Conservation (phyloP, 2,888 invertebrate species). For the Troglohyphantes excavatus region DNA sequence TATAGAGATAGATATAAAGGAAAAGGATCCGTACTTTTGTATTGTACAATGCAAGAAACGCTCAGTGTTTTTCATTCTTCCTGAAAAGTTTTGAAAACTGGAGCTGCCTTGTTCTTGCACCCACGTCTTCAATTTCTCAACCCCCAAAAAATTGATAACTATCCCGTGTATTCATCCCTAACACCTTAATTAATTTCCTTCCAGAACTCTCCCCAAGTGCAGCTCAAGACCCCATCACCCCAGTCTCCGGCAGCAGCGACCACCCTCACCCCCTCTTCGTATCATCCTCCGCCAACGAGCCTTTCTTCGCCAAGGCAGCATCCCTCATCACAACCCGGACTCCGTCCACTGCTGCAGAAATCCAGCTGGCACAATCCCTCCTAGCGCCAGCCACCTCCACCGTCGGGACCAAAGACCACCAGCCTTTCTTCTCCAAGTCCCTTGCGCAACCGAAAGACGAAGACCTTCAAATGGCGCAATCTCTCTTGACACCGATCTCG, state of each 20-base stretch:
- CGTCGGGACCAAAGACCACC: neutral
- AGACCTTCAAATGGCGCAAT: neutral
- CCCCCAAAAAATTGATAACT: neutral
- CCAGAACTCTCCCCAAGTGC: constrained; percentile 93
- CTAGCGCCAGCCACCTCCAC: neutral
- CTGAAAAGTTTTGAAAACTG: too few relatives aligned
- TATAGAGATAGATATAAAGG: too few relatives aligned
- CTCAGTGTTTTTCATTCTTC: too few relatives aligned
- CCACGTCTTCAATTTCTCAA: too few relatives aligned
- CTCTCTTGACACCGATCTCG: neutral
- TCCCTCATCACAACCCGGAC: constrained; percentile 24
- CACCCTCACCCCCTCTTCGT: constrained; percentile 28
- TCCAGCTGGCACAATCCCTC: constrained; percentile 2
- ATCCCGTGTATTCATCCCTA: neutral
- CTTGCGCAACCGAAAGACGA: neutral
- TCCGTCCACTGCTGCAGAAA: neutral
- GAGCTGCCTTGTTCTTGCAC: too few relatives aligned
- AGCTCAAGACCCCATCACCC: constrained; percentile 88
- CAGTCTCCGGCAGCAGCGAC: constrained; percentile 83
- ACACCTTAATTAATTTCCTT: neutral
- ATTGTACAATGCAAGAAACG: too few relatives aligned
- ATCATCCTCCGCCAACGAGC: constrained; percentile 12
- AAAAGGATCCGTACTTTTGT: too few relatives aligned
- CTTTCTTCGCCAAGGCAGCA: constrained; percentile 14
- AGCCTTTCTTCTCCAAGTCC: constrained; percentile 11